Evolutionary conservation across 2,113 vertebrate genomes (phyloP).

Genomic region (Bos taurus): ARS-UCD2.0 NC_037344.1:52941501-52942000

Average conservation of each 20-base stretch:
- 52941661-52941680: neutral
- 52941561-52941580: neutral
- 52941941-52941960: neutral
- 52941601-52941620: neutral
- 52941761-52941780: neutral
- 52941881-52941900: neutral
- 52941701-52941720: neutral
- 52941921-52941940: neutral
- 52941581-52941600: neutral
- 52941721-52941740: neutral
- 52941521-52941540: neutral
- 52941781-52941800: neutral
- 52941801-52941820: fast-evolving
- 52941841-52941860: neutral
- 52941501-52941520: neutral
- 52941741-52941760: neutral
- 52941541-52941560: neutral
- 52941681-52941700: neutral
- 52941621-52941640: neutral
- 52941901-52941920: neutral
- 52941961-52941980: neutral
- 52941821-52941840: neutral
- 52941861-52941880: neutral
- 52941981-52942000: neutral
- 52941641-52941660: neutral